Conservation (phyloP, 2,888 invertebrate genomes). For the Cenopis cana region DNA sequence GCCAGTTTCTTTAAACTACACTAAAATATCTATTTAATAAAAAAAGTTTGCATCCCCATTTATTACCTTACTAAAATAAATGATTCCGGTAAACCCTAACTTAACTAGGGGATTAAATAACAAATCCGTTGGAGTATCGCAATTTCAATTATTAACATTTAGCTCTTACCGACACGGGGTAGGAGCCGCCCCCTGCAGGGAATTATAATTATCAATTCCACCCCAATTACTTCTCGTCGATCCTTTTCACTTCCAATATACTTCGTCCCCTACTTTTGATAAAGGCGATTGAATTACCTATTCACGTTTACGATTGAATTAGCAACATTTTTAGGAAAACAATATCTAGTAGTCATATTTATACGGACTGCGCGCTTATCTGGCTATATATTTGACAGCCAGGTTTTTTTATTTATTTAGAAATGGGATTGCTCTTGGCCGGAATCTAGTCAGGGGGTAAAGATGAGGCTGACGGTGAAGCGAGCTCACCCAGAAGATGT, state of each 20-base stretch:
- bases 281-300: neutral
- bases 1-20: too few relatives aligned
- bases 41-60: neutral
- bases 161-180: conserved; percentile 54
- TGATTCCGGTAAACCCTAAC: conserved; percentile 47
- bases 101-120: conserved; percentile 60
- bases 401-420: too few relatives aligned
- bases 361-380: too few relatives aligned
- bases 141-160: conserved; percentile 62
- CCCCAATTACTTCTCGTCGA: conserved; percentile 59
- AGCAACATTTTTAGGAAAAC: too few relatives aligned
- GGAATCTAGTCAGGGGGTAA: too few relatives aligned
- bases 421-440: too few relatives aligned
- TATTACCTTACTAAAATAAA: conserved; percentile 15
- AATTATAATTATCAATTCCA: conserved; percentile 65
- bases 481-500: too few relatives aligned
- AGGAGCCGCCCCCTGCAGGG: conserved; percentile 56
- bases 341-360: too few relatives aligned
- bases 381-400: too few relatives aligned
- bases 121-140: conserved; percentile 59
- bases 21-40: neutral
- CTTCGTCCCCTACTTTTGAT: conserved; percentile 45
- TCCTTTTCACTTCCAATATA: conserved; percentile 53
- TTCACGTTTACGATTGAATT: neutral
- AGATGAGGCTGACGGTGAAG: too few relatives aligned